phyloP scores from a whole-genome alignment of 23 tunicate genomes.

The Aplidium turbinatum region DNA sequence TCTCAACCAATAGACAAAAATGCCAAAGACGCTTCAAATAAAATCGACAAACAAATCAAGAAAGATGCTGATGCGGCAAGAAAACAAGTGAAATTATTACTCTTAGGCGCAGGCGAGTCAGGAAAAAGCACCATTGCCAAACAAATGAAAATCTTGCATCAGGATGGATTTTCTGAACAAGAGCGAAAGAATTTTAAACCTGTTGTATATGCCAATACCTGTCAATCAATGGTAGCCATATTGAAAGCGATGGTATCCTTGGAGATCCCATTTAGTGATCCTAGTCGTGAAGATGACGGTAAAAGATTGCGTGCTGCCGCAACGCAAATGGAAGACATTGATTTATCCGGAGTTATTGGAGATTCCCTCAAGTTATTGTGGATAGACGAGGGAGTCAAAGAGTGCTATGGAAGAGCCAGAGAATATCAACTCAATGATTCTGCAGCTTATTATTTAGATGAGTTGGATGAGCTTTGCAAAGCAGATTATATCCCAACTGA shows the following conservation, averaged over 20 bases:
- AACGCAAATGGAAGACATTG: slow-evolving; percentile 59
- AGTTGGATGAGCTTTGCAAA: slow-evolving; percentile 59
- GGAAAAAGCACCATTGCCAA: slow-evolving; percentile 96
- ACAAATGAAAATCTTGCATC: slow-evolving; percentile 90
- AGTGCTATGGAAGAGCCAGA: slow-evolving; percentile 77
- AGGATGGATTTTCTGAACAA: slow-evolving; percentile 81
- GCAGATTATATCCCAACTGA: slow-evolving; percentile 76
- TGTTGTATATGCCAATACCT: slow-evolving; percentile 70
- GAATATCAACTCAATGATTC: slow-evolving; percentile 98
- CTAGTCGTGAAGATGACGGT: slow-evolving; percentile 48
- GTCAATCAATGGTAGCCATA: slow-evolving; percentile 84
- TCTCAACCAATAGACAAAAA: slow-evolving; percentile 49
- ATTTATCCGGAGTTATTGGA: slow-evolving; percentile 64
- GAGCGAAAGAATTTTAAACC: slow-evolving; percentile 70
- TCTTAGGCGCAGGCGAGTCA: slow-evolving; percentile 96
- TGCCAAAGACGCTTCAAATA: slow-evolving; percentile 48
- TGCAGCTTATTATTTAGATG: slow-evolving; percentile 83
- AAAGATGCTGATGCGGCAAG: slow-evolving; percentile 70
- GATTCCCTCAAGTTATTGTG: slow-evolving; percentile 66
- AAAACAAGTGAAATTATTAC: slow-evolving; percentile 77
- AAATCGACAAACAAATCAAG: slow-evolving; percentile 80
- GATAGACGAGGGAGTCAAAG: slow-evolving; percentile 76
- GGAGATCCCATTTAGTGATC: slow-evolving; percentile 44
- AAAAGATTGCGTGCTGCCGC: slow-evolving; percentile 56
- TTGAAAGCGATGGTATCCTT: slow-evolving; percentile 85